These are phyloP conservation scores for Drosophila azteca DNA, from an alignment of 1,140 invertebrate species.

Conservation along the genomic window DNA sequence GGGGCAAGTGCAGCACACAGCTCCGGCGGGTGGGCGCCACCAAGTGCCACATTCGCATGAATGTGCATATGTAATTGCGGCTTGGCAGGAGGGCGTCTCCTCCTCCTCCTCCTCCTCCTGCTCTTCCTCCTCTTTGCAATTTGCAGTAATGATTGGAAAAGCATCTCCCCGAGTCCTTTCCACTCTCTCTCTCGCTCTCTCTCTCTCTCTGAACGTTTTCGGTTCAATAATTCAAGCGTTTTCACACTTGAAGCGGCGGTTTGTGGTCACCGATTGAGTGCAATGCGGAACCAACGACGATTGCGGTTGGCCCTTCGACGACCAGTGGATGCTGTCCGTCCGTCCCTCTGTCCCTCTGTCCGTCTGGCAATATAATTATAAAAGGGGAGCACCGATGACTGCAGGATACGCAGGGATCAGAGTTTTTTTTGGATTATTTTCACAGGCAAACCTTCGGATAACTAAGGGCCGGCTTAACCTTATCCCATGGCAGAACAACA, in stretches of 20 bases:
- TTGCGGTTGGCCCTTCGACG: conserved; percentile 35
- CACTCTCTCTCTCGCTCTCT: neutral
- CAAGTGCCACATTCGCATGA: conserved; percentile 57
- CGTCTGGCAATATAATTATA: no score
- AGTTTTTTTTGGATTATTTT: no score
- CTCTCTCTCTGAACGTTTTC: conserved; percentile 19
- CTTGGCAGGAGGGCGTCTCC: conserved; percentile 27
- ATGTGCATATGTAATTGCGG: conserved; percentile 80
- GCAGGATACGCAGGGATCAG: no score
- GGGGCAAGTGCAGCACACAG: conserved; percentile 9
- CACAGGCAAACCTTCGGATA: no score
- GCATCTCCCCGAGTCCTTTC: neutral
- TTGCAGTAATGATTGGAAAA: conserved; percentile 7
- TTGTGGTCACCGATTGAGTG: conserved; percentile 44
- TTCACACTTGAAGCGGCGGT: conserved; percentile 73
- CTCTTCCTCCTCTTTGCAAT: neutral
- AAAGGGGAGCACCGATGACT: no score
- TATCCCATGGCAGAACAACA: no score
- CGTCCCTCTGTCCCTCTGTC: no score
- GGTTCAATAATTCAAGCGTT: conserved; percentile 77
- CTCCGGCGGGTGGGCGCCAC: neutral
- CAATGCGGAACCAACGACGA: conserved; percentile 29
- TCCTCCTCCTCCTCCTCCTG: neutral
- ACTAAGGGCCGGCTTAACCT: no score
- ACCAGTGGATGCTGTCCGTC: neutral